Evolutionary conservation across 2,888 invertebrate genomes (phyloP).

Genomic region (Anthophora plumipes): DNA sequence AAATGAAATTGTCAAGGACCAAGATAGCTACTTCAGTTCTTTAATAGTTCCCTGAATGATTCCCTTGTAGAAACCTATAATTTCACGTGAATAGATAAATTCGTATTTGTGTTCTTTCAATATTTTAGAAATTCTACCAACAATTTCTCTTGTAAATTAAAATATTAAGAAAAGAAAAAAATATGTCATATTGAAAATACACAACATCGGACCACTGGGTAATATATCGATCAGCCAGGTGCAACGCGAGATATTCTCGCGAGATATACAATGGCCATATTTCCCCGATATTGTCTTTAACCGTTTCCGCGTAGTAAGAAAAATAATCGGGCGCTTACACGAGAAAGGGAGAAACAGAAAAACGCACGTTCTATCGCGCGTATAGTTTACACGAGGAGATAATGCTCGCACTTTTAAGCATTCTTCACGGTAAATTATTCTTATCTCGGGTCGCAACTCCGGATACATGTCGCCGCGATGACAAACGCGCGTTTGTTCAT

Average conservation of each 20-base stretch:
- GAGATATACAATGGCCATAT: slow-evolving; percentile 59
- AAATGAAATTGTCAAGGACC: slow-evolving; percentile 36
- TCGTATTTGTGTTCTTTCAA: no score
- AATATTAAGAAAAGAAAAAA: no score
- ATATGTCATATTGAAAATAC: no score
- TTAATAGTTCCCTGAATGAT: background rate
- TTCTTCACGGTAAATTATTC: slow-evolving; percentile 50
- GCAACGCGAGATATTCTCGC: slow-evolving; percentile 46
- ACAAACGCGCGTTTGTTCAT: slow-evolving; percentile 69
- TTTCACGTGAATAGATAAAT: no score
- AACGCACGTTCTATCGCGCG: slow-evolving; percentile 18
- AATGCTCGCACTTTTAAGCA: slow-evolving; percentile 50
- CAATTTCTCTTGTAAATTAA: no score
- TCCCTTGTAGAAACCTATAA: no score
- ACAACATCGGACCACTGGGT: slow-evolving; percentile 30
- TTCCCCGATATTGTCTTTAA: slow-evolving; percentile 59
- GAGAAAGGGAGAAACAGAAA: background rate
- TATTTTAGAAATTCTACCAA: no score
- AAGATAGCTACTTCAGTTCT: slow-evolving; percentile 1
- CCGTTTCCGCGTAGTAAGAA: slow-evolving; percentile 58
- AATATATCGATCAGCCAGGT: slow-evolving; percentile 61
- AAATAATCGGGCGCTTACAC: slow-evolving; percentile 50
- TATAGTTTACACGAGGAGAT: slow-evolving; percentile 36
- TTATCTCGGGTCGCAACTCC: slow-evolving; percentile 42
- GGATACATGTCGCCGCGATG: slow-evolving; percentile 54